These are phyloP conservation scores for Dicyrtoma fusca DNA, from an alignment of 2,888 invertebrate species.

Conservation along the genomic window DNA sequence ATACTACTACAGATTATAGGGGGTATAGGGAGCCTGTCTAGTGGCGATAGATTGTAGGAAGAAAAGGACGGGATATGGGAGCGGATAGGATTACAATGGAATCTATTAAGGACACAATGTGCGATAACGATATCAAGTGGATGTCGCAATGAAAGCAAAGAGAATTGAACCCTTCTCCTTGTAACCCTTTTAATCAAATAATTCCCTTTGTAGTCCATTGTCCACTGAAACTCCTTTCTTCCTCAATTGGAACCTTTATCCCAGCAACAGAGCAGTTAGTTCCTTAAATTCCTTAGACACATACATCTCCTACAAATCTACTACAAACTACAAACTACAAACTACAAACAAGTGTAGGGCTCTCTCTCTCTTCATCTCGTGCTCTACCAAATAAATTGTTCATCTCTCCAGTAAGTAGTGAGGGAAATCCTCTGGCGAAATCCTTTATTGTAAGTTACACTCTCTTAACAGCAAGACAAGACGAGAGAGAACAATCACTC, in stretches of 20 bases:
- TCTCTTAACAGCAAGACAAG: no score
- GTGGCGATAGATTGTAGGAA: slow-evolving; percentile 22
- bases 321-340: neutral
- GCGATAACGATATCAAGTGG: slow-evolving; percentile 46
- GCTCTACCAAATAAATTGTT: no score
- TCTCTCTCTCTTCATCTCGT: no score
- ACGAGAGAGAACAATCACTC: no score
- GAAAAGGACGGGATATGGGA: slow-evolving; percentile 32
- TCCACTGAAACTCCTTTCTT: slow-evolving; percentile 38
- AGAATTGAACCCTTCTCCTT: slow-evolving; percentile 39
- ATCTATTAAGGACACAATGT: slow-evolving; percentile 42
- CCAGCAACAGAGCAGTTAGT: slow-evolving; percentile 10
- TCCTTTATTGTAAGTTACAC: no score
- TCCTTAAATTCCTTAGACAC: neutral
- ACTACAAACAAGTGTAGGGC: no score
- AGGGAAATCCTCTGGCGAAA: no score
- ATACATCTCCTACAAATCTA: neutral
- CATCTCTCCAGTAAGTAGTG: no score
- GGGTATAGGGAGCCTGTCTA: neutral
- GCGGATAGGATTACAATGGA: slow-evolving; percentile 42
- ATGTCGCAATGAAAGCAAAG: slow-evolving; percentile 32
- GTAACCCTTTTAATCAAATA: slow-evolving; percentile 49
- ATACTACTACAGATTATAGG: slow-evolving; percentile 13
- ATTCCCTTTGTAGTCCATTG: slow-evolving; percentile 40
- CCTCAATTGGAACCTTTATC: slow-evolving; percentile 35